Conservation (phyloP, 2,113 vertebrate species). For the Aegotheles bennettii region DNA sequence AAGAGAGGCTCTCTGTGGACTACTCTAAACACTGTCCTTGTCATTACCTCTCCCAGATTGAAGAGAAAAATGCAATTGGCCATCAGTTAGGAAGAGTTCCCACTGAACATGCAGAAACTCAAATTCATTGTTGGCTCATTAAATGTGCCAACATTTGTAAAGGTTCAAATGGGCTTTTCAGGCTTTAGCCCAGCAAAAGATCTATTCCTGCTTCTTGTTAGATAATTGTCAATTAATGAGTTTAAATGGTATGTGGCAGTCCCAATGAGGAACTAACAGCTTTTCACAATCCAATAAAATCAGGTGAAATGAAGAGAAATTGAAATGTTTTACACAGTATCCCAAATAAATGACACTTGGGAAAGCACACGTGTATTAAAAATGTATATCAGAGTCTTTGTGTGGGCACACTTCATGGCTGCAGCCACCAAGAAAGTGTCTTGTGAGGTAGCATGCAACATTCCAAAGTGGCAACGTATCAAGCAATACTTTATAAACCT, state of each 20-base stretch:
- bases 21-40: background rate
- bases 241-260: slow-evolving; percentile 16
- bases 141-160: slow-evolving; percentile 6
- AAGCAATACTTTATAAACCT: background rate
- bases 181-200: slow-evolving; percentile 32
- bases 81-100: slow-evolving; percentile 24
- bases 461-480: background rate
- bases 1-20: background rate
- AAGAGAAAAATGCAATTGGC: background rate
- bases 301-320: slow-evolving; percentile 7
- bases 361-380: background rate
- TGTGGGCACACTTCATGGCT: background rate
- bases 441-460: background rate
- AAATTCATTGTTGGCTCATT: slow-evolving; percentile 13
- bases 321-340: background rate
- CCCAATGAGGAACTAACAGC: slow-evolving; percentile 10
- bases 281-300: slow-evolving; percentile 34
- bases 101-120: slow-evolving; percentile 5
- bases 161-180: slow-evolving; percentile 34
- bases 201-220: background rate
- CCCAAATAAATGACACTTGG: background rate
- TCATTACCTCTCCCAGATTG: background rate
- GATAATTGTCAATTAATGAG: slow-evolving; percentile 45
- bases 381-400: background rate
- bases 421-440: background rate